phyloP scores from a whole-genome alignment of 2,888 invertebrate species.

The Sinohyriopsis cumingii region DNA sequence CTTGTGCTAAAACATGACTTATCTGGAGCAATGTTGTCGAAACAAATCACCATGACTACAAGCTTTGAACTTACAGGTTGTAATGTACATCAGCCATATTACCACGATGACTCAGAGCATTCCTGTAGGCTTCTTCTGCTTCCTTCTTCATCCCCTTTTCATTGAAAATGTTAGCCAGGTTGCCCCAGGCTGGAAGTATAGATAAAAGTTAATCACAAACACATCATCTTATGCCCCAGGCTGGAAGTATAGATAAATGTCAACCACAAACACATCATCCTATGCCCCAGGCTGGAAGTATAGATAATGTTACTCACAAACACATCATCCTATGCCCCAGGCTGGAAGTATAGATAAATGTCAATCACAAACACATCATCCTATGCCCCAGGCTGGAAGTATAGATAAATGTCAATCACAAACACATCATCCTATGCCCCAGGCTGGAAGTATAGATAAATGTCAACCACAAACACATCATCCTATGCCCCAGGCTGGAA shows the following conservation, averaged over 20 bases:
- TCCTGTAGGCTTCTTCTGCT: slow-evolving; percentile 92
- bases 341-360: slow-evolving; percentile 76
- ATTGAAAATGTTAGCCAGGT: slow-evolving; percentile 95
- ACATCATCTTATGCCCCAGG: slow-evolving; percentile 77
- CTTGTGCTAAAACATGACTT: neutral
- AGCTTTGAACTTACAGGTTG: slow-evolving; percentile 89
- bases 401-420: too few species aligned
- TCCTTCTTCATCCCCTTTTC: slow-evolving; percentile 88
- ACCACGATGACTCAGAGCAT: slow-evolving; percentile 90
- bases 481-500: slow-evolving; percentile 93
- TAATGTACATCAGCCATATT: slow-evolving; percentile 99
- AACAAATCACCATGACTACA: neutral
- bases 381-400: slow-evolving; percentile 90
- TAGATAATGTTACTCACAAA: too few species aligned
- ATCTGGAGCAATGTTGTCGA: neutral
- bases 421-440: too few species aligned
- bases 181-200: slow-evolving; percentile 86
- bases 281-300: slow-evolving; percentile 89
- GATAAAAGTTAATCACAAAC: too few species aligned
- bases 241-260: slow-evolving; percentile 74
- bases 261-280: too few species aligned
- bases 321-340: too few species aligned
- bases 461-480: too few species aligned
- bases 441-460: slow-evolving; percentile 78
- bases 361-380: too few species aligned